Conservation (phyloP, 2,888 invertebrate species). For the Tenthredo distinguenda region DNA sequence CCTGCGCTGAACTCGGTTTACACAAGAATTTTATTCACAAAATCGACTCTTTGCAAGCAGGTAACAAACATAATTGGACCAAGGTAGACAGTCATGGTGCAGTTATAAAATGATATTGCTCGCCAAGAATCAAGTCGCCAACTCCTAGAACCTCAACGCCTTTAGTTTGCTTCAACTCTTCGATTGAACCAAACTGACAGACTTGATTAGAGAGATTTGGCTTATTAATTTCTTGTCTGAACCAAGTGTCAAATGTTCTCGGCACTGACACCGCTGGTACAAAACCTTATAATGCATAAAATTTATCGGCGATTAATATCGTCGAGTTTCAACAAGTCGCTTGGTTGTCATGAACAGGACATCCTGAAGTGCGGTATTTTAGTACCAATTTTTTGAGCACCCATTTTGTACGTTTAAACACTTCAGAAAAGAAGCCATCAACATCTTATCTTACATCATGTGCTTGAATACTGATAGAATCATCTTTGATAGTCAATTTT, state of each 20-base stretch:
- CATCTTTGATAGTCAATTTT: neutral
- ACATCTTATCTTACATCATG: neutral
- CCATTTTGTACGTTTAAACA: constrained; percentile 7
- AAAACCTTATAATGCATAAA: neutral
- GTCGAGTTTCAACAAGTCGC: neutral
- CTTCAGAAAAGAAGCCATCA: neutral
- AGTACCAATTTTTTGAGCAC: constrained; percentile 15
- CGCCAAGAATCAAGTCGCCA: neutral
- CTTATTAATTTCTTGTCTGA: constrained; percentile 17
- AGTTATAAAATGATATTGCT: neutral
- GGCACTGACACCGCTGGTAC: neutral
- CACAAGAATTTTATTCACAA: neutral
- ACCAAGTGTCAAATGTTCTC: neutral
- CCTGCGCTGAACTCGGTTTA: neutral
- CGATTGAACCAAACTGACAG: neutral
- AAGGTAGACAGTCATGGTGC: neutral
- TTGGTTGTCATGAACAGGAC: neutral
- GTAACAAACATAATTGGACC: neutral
- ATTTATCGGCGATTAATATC: neutral
- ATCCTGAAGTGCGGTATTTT: neutral
- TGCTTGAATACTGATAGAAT: neutral
- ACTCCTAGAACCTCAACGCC: neutral
- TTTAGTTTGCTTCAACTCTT: constrained; percentile 14
- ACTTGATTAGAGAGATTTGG: neutral
- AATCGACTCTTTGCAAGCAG: neutral